Evolutionary conservation across 1,140 invertebrate genomes (phyloP), one percentile per base, ranked within the genome.

Genomic region (Monochamus saltuarius): DNA sequence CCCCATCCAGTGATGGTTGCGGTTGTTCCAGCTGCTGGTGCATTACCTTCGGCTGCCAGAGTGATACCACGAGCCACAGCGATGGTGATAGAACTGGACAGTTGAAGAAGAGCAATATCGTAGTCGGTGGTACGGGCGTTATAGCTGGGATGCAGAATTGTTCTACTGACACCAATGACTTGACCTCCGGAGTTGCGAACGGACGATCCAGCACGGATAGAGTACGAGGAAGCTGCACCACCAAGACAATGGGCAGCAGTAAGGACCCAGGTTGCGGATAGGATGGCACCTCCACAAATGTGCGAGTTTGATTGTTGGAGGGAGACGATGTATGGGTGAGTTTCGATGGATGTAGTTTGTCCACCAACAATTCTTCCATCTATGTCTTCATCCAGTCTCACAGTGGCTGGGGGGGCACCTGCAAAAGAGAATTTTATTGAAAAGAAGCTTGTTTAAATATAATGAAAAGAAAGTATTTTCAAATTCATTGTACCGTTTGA

Each of bases 91-190:
- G 14, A 9, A 9, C 7, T 22, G n/a, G 54, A 42, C 34, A 78
- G 52, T 29, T 70, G 52, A 7, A 78, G 50, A 0, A 78, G 52
- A 1, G 75, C 68, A 29, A 74, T 72, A 45, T 78, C 77, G 47
- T 68, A 74, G 45, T 77, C 75, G 7, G 75, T 72, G 4, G 59
- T 73, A 1, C 34, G 42, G 1, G 61, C 6, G 62, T 75, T 54
- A 59, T 70, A 78, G n/a, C 70, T 57, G 4, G 69, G 67, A 64
- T 79, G 56, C 4, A 58, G 16, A 10, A 49, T 38, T 10, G 22
- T 13, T 10, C 14, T 9, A 11, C 22, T n/a, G 9, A 49, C 45
- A 3, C 9, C 7, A 3, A 19, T 19, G 0, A 37, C 7, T 7
- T 37, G 7, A 9, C 56, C 56, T 9, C 17, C 14, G 7, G 10